Conservation (phyloP, 2,888 invertebrate species). For the Ommatoiulus sabulosus region DNA sequence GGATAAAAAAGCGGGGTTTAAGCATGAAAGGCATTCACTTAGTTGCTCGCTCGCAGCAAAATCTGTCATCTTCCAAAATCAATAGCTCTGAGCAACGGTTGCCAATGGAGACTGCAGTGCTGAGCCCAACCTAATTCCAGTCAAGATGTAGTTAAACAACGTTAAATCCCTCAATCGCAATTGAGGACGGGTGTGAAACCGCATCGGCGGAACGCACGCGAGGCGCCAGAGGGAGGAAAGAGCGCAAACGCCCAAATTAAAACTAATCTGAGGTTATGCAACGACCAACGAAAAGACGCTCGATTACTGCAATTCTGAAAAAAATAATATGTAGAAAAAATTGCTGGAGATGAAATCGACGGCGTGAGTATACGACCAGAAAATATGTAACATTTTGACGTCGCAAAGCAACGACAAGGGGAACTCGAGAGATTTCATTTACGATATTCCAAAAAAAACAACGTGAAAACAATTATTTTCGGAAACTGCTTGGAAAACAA, state of each 20-base stretch:
- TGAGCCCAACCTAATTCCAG: constrained; percentile 51
- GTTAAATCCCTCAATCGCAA: constrained; percentile 36
- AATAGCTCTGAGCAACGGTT: constrained; percentile 51
- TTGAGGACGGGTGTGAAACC: constrained; percentile 40
- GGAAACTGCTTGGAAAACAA: too few species aligned
- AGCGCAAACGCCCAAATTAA: neutral
- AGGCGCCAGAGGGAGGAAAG: neutral
- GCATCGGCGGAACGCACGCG: neutral
- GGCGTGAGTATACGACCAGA: too few species aligned
- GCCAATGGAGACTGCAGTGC: constrained; percentile 50
- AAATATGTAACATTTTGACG: too few species aligned
- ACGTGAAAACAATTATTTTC: too few species aligned
- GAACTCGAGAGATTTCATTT: too few species aligned
- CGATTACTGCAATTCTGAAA: too few species aligned
- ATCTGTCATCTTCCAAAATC: constrained; percentile 53
- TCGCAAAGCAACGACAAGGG: too few species aligned
- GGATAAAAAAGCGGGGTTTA: constrained; percentile 49
- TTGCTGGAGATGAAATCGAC: too few species aligned
- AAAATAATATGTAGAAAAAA: too few species aligned
- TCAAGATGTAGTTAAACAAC: constrained; percentile 52
- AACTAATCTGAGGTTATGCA: neutral
- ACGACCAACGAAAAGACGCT: neutral
- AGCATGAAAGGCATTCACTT: constrained; percentile 46
- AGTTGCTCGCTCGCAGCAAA: constrained; percentile 51
- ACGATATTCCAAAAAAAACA: too few species aligned